Conservation (phyloP, 2,797 vertebrate genomes). For the Acanthurus lineatus region DNA sequence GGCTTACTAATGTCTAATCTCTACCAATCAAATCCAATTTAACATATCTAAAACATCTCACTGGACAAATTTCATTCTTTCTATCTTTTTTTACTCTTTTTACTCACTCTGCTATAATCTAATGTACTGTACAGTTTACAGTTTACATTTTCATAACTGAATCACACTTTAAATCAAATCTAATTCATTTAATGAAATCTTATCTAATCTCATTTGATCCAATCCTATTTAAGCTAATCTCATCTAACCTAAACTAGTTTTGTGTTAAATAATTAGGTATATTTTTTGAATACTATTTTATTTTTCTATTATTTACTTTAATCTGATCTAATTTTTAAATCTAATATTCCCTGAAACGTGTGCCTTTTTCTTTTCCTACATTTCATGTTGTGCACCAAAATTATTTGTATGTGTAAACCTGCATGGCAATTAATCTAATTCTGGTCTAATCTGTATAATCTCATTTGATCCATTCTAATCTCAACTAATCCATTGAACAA, state of each 20-base stretch:
- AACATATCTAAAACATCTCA: background rate
- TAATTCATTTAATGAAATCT: background rate
- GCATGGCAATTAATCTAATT: background rate
- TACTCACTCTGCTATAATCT: too few relatives aligned
- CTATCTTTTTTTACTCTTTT: background rate
- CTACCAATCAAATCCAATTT: background rate
- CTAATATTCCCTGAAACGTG: too few relatives aligned
- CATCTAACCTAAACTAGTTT: background rate
- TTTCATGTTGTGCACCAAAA: too few relatives aligned
- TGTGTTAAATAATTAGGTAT: too few relatives aligned
- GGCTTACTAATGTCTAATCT: background rate
- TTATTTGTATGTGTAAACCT: too few relatives aligned
- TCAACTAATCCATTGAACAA: too few relatives aligned
- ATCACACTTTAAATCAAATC: background rate
- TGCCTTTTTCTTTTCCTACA: too few relatives aligned
- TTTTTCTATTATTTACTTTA: too few relatives aligned
- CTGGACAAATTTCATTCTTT: background rate
- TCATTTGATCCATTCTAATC: background rate
- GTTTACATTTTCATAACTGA: too few relatives aligned
- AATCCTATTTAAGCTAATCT: background rate
- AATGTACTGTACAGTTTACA: background rate
- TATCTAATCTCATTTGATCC: background rate
- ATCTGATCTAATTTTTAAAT: too few relatives aligned
- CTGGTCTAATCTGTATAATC: background rate
- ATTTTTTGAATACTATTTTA: too few relatives aligned